These are phyloP conservation scores for Gryllus longicercus DNA, from an alignment of 2,888 invertebrate genomes.

Conservation along the genomic window DNA sequence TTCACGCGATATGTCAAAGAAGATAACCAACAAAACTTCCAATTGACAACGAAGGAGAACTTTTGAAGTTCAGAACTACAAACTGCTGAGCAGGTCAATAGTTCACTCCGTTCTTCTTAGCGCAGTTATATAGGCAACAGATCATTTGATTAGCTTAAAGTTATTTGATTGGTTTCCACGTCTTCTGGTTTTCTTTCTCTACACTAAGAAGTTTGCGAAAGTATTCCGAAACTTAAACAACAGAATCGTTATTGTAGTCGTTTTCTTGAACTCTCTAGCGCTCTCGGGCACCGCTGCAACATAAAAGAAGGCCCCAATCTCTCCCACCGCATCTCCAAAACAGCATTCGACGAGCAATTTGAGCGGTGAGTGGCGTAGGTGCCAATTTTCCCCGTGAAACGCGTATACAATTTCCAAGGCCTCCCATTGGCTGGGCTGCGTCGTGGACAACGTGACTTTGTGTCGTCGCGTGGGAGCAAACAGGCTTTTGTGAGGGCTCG, in stretches of 20 bases:
- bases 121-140: no score
- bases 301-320: background rate
- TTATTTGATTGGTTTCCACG: no score
- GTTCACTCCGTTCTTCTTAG: no score
- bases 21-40: no score
- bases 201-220: background rate
- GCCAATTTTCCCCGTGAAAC: conserved; percentile 17
- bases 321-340: conserved; percentile 17
- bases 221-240: conserved; percentile 9
- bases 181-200: no score
- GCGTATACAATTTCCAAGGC: conserved; percentile 17
- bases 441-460: conserved; percentile 17
- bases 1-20: no score
- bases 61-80: no score
- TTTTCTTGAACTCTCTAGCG: background rate
- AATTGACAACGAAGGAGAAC: no score
- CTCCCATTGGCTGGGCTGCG: background rate
- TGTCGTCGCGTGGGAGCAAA: conserved; percentile 8
- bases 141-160: no score
- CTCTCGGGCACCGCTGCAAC: background rate
- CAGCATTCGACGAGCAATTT: conserved; percentile 17
- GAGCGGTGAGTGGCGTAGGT: conserved; percentile 8
- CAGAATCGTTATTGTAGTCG: background rate
- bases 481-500: conserved; percentile 3
- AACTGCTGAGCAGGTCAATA: no score